These are phyloP conservation scores for Artemia franciscana DNA, from an alignment of 1,140 invertebrate species.

Conservation along the genomic window DNA sequence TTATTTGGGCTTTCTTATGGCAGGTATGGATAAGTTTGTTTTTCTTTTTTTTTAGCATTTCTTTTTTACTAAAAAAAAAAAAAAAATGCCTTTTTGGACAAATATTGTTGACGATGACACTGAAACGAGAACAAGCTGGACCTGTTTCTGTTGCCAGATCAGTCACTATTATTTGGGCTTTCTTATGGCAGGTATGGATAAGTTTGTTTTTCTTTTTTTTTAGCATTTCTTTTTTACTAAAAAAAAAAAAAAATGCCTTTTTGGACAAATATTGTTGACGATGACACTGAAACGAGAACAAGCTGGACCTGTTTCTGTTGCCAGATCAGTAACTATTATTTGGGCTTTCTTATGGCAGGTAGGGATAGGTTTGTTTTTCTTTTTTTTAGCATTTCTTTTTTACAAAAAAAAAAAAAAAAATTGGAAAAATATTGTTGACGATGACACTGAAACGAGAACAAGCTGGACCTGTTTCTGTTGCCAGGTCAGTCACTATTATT, in stretches of 20 bases:
- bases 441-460: slow-evolving; percentile 65
- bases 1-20: slow-evolving; percentile 77
- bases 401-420: too few species aligned
- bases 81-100: too few species aligned
- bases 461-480: slow-evolving; percentile 67
- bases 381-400: too few species aligned
- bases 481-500: slow-evolving; percentile 68
- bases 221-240: too few species aligned
- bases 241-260: too few species aligned
- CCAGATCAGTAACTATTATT: slow-evolving; percentile 68
- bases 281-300: slow-evolving; percentile 65
- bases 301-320: slow-evolving; percentile 67
- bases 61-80: too few species aligned
- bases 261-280: slow-evolving; percentile 66
- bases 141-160: slow-evolving; percentile 72
- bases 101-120: slow-evolving; percentile 55
- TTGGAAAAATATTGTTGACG: slow-evolving; percentile 66
- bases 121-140: slow-evolving; percentile 69
- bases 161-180: slow-evolving; percentile 72
- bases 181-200: slow-evolving; percentile 63
- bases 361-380: too few species aligned
- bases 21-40: too few species aligned
- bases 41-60: too few species aligned
- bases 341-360: slow-evolving; percentile 73
- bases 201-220: too few species aligned